Evolutionary conservation across 2,113 vertebrate genomes (phyloP).

Genomic region (Dicrurus megarhynchus): DNA sequence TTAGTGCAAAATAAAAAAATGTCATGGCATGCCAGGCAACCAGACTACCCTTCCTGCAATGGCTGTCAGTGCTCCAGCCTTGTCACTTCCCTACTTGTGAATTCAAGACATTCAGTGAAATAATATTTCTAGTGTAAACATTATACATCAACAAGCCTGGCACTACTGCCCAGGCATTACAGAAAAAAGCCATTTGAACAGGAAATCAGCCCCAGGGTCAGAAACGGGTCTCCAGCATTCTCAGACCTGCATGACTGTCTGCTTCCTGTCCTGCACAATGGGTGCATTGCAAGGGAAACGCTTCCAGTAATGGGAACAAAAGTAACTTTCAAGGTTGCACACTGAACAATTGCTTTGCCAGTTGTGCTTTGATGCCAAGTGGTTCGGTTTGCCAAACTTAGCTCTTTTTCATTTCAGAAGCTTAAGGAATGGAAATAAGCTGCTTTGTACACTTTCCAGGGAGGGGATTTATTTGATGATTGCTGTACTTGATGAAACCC

Average conservation of each 20-base stretch:
- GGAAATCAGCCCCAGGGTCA: conserved; percentile 46
- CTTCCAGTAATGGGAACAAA: conserved; percentile 57
- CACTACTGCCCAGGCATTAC: not conserved
- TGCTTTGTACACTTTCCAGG: conserved; percentile 42
- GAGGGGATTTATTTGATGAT: conserved; percentile 35
- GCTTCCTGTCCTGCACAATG: conserved; percentile 59
- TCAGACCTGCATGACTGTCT: conserved; percentile 33
- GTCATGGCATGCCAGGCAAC: conserved; percentile 25
- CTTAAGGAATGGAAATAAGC: conserved; percentile 57
- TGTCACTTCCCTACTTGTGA: conserved; percentile 22
- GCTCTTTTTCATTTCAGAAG: conserved; percentile 49
- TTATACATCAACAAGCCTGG: conserved; percentile 15
- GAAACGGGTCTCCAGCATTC: conserved; percentile 20
- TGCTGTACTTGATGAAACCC: not conserved
- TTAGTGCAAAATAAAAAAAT: conserved; percentile 57
- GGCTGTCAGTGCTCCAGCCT: conserved; percentile 26
- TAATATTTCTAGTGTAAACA: conserved; percentile 54
- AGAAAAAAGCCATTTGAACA: not conserved
- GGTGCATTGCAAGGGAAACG: conserved; percentile 32
- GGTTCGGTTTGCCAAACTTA: conserved; percentile 32
- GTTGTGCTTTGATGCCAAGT: conserved; percentile 51
- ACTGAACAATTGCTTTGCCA: conserved; percentile 52
- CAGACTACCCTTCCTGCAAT: conserved; percentile 3
- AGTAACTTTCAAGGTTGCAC: conserved; percentile 56
- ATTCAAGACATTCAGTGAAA: conserved; percentile 34